phyloP scores from a whole-genome alignment of 2,888 invertebrate species.

The Drosophila parthenogenetica region DNA sequence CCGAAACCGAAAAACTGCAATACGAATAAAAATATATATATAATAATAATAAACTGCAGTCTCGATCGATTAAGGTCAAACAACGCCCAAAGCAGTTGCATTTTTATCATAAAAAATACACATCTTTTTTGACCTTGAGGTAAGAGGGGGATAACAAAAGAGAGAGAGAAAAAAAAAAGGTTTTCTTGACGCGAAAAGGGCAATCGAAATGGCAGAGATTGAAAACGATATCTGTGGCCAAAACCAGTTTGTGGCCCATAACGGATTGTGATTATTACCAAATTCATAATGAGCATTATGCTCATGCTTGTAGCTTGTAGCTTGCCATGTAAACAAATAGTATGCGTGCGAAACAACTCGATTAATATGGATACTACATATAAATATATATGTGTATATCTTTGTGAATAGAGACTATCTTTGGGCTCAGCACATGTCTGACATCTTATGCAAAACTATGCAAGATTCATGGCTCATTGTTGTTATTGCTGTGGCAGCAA shows the following conservation, averaged over 20 bases:
- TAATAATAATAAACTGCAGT: slow-evolving; percentile 49
- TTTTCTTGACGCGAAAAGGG: slow-evolving; percentile 56
- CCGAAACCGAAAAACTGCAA: slow-evolving; percentile 39
- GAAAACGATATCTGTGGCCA: slow-evolving; percentile 48
- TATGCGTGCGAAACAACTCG: slow-evolving; percentile 74
- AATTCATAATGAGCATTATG: slow-evolving; percentile 16
- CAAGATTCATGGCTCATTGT: slow-evolving; percentile 65
- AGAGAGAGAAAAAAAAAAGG: slow-evolving; percentile 1
- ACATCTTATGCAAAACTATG: slow-evolving; percentile 69
- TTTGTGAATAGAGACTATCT: slow-evolving; percentile 6
- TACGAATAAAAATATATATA: slow-evolving; percentile 27
- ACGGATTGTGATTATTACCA: slow-evolving; percentile 35
- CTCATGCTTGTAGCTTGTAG: slow-evolving; percentile 43
- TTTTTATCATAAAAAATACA: slow-evolving; percentile 30
- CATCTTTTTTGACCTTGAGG: slow-evolving; percentile 64
- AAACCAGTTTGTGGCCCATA: slow-evolving; percentile 50
- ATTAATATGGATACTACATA: slow-evolving; percentile 56
- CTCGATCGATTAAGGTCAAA: slow-evolving; percentile 73
- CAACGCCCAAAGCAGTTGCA: slow-evolving; percentile 69
- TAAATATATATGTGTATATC: slow-evolving; percentile 3
- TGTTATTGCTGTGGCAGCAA: slow-evolving; percentile 6
- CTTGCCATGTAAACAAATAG: slow-evolving; percentile 62
- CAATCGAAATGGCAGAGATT: slow-evolving; percentile 45
- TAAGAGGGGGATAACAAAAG: slow-evolving; percentile 32
- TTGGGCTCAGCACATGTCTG: slow-evolving; percentile 14